A percentile compares a stretch with the other conserved stretches of the same genome.
These are phyloP conservation scores for Vanessa tameamea DNA, from an alignment of 1,140 invertebrate genomes.

Conservation along the genomic window DNA sequence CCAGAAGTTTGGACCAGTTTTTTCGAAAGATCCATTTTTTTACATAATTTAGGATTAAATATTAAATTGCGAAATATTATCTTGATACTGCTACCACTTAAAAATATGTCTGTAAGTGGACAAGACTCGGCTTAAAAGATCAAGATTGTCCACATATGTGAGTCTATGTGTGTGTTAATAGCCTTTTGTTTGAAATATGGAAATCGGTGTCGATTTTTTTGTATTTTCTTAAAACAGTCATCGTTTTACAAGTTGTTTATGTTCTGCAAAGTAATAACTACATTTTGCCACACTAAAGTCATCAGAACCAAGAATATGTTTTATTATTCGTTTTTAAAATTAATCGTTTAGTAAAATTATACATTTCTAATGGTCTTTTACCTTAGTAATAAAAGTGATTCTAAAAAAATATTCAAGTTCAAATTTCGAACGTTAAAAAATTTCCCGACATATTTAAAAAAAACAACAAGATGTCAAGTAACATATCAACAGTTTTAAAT, in stretches of 20 bases:
- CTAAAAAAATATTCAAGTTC: too few relatives aligned
- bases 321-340: too few relatives aligned
- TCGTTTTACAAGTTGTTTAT: neutral
- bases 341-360: too few relatives aligned
- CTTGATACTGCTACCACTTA: conserved; percentile 11
- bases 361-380: too few relatives aligned
- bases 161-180: neutral
- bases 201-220: neutral
- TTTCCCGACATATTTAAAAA: neutral
- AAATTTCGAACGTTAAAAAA: too few relatives aligned
- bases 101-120: conserved; percentile 1
- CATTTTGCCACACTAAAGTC: too few relatives aligned
- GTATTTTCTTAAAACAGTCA: neutral
- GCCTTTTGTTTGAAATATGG: conserved; percentile 10
- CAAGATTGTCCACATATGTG: neutral
- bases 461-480: conserved; percentile 1
- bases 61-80: neutral
- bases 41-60: too few relatives aligned
- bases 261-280: neutral
- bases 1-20: too few relatives aligned
- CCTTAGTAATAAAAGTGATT: too few relatives aligned
- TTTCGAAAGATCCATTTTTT: too few relatives aligned
- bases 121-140: conserved; percentile 4
- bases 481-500: neutral
- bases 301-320: too few relatives aligned